These are phyloP conservation scores for Empidonax alnorum DNA, from an alignment of 2,113 vertebrate genomes.

Conservation along the genomic window DNA sequence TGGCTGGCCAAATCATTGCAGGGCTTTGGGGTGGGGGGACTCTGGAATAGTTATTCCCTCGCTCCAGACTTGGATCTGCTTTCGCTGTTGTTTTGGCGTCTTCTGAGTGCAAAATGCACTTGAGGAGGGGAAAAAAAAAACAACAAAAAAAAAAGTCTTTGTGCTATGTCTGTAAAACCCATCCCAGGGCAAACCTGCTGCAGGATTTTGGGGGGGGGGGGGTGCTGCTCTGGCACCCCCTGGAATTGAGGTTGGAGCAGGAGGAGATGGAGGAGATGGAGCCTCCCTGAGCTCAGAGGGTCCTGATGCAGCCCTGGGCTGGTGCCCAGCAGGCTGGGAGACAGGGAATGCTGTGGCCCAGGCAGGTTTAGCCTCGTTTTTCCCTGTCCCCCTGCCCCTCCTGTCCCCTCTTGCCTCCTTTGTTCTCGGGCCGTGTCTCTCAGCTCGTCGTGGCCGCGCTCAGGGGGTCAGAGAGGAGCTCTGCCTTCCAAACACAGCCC, in stretches of 20 bases:
- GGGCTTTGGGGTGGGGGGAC: neutral
- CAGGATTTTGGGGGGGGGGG: neutral
- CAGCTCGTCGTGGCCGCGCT: too few species aligned
- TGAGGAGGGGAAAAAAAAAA: neutral
- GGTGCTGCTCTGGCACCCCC: neutral
- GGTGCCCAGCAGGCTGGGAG: neutral
- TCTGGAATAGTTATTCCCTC: neutral
- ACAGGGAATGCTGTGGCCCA: neutral
- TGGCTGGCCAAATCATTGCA: fast-evolving
- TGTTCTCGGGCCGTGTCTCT: neutral
- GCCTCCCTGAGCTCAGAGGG: neutral
- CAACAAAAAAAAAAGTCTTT: fast-evolving
- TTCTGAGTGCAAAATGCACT: neutral
- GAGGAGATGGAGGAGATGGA: neutral
- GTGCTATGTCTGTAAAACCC: neutral
- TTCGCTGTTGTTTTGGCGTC: neutral
- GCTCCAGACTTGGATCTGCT: fast-evolving
- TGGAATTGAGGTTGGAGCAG: fast-evolving
- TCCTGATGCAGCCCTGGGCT: neutral
- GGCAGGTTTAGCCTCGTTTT: neutral
- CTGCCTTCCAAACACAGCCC: neutral
- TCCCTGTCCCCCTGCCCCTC: neutral
- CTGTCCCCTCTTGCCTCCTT: neutral
- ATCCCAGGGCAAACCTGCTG: fast-evolving
- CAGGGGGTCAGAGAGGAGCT: fast-evolving